Conservation (phyloP, 2,113 vertebrate species). For the Lasiurus cinereus region DNA sequence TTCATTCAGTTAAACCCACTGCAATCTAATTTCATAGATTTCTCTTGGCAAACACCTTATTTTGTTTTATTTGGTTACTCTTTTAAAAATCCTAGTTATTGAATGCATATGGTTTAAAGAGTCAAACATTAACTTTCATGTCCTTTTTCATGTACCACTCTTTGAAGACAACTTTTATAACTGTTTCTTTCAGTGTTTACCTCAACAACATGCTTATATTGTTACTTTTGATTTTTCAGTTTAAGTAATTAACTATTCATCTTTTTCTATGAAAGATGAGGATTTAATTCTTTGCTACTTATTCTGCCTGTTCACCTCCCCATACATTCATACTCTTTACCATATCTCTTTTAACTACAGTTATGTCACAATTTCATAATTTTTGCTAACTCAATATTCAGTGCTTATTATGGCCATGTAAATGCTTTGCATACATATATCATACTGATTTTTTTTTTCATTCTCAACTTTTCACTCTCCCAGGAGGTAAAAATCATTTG, state of each 20-base stretch:
- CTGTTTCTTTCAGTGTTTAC: background rate
- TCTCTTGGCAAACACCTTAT: conserved; percentile 28
- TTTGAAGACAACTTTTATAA: background rate
- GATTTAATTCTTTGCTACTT: background rate
- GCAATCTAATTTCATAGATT: background rate
- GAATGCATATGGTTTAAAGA: background rate
- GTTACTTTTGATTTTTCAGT: background rate
- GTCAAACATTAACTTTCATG: background rate
- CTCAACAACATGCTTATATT: background rate
- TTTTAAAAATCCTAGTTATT: background rate
- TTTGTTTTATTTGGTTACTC: background rate
- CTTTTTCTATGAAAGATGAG: conserved; percentile 15
- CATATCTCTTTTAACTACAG: background rate
- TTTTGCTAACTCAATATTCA: background rate
- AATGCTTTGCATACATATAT: background rate
- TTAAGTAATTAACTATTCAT: background rate
- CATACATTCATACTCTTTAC: background rate
- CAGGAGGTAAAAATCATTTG: background rate
- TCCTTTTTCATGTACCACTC: background rate
- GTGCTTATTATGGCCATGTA: background rate
- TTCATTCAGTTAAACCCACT: background rate
- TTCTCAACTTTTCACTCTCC: conserved; percentile 22
- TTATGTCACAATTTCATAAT: background rate
- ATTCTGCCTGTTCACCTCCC: background rate
- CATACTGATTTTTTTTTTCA: background rate